Evolutionary conservation across 2,797 vertebrate genomes (phyloP).

Genomic region (Oryzias dopingdopingensis): DNA sequence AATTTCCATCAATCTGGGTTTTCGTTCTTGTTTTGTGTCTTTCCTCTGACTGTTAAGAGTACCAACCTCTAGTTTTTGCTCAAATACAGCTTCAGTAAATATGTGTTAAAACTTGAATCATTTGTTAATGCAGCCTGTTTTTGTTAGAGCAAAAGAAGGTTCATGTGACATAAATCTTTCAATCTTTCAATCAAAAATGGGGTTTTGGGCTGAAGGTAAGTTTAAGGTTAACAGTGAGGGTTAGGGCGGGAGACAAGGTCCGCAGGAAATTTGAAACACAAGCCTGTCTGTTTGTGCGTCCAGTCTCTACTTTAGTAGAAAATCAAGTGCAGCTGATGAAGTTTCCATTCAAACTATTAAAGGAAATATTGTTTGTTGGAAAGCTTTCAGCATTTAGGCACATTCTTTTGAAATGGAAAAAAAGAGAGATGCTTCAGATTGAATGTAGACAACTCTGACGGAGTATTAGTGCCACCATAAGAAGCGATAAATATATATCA

Average conservation of each 20-base stretch:
- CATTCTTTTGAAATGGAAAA: too few species aligned
- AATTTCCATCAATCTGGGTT: background rate
- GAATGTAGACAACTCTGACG: too few species aligned
- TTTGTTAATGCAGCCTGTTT: background rate
- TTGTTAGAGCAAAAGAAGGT: background rate
- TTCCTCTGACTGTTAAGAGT: background rate
- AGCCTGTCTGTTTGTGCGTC: background rate
- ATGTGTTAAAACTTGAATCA: background rate
- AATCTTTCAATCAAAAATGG: background rate
- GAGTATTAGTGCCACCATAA: too few species aligned
- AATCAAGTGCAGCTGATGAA: background rate
- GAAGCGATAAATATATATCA: too few species aligned
- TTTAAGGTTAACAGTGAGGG: background rate
- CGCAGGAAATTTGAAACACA: background rate
- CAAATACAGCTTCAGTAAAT: too few species aligned
- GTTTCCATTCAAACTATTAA: background rate
- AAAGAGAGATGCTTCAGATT: too few species aligned
- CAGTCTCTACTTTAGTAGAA: background rate
- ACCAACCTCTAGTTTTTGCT: too few species aligned
- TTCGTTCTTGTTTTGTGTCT: background rate
- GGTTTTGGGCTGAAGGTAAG: background rate
- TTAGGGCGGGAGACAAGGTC: too few species aligned
- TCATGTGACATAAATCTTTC: background rate
- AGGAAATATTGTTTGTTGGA: background rate
- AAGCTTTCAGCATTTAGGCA: too few species aligned